Evolutionary conservation across 2,888 invertebrate species (phyloP).

Genomic region (Eurois occulta): DNA sequence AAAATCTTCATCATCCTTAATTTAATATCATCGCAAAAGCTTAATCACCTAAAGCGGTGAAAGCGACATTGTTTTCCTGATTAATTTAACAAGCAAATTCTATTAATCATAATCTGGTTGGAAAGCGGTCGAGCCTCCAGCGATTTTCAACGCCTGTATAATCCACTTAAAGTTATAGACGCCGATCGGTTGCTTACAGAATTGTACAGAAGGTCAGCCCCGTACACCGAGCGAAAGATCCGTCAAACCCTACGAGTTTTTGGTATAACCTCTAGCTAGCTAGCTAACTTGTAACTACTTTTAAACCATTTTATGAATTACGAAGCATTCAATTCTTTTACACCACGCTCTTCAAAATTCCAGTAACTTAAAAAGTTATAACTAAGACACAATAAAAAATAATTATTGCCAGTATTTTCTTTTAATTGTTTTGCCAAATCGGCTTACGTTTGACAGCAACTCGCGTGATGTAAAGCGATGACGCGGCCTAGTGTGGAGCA

Average conservation of each 20-base stretch:
- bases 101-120: slow-evolving; percentile 75
- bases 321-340: background rate
- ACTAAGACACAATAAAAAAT: background rate
- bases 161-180: slow-evolving; percentile 59
- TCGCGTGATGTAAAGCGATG: background rate
- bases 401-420: background rate
- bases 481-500: too few species aligned
- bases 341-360: background rate
- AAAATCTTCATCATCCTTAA: slow-evolving; percentile 10
- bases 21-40: slow-evolving; percentile 15
- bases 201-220: background rate
- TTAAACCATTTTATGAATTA: background rate
- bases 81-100: slow-evolving; percentile 75
- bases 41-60: slow-evolving; percentile 28
- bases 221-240: background rate
- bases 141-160: slow-evolving; percentile 66
- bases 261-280: background rate
- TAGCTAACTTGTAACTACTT: background rate
- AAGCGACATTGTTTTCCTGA: slow-evolving; percentile 60
- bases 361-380: background rate
- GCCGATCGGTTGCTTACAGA: background rate
- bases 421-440: background rate
- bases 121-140: slow-evolving; percentile 61
- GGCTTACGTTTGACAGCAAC: background rate
- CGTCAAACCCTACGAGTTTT: background rate